phyloP scores from a whole-genome alignment of 1,140 invertebrate genomes.

The Drosophila orena region DNA sequence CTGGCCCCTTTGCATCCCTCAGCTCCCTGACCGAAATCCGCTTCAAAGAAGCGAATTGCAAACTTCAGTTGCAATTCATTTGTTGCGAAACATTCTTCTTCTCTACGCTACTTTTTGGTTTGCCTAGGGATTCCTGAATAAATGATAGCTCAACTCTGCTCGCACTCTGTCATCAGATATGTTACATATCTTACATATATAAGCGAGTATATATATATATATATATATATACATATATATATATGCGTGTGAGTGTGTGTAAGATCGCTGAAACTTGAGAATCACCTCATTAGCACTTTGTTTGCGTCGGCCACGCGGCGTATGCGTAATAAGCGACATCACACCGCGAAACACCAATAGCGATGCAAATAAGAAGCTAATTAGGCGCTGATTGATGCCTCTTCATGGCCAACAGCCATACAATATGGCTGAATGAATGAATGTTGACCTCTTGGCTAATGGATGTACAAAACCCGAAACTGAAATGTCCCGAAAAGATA shows the following conservation, averaged over 20 bases:
- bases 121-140: constrained; percentile 36
- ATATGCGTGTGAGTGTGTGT: too few relatives aligned
- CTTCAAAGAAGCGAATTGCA: constrained; percentile 23
- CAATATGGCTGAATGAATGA: constrained; percentile 35
- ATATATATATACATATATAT: too few relatives aligned
- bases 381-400: constrained; percentile 52
- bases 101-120: not conserved
- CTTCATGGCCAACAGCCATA: constrained; percentile 11
- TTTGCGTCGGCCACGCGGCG: constrained; percentile 29
- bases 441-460: constrained; percentile 1
- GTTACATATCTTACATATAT: not conserved
- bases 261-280: constrained; percentile 45
- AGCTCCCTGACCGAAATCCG: not conserved
- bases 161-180: constrained; percentile 14
- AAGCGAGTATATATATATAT: not conserved
- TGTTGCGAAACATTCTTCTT: constrained; percentile 14
- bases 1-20: not conserved
- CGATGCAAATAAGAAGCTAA: constrained; percentile 51
- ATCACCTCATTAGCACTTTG: constrained; percentile 52
- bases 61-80: constrained; percentile 45
- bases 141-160: constrained; percentile 27
- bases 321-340: constrained; percentile 45
- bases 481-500: constrained; percentile 2
- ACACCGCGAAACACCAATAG: constrained; percentile 16
- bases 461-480: not conserved